Evolutionary conservation across 1,140 invertebrate genomes (phyloP).

Genomic region (Heterodera schachtii): DNA sequence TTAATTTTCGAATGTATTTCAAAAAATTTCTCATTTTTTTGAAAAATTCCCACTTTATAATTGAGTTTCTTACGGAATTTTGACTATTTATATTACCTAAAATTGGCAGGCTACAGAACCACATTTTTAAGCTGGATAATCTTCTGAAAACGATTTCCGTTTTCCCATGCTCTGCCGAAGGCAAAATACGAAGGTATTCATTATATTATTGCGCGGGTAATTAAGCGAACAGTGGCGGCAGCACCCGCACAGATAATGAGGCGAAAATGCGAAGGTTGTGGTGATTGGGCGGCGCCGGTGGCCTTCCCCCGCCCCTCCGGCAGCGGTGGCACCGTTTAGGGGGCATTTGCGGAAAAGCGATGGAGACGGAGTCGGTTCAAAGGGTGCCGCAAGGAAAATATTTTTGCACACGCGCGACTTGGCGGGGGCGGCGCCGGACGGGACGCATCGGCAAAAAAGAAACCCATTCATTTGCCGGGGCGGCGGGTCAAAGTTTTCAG

Average conservation of each 20-base stretch:
- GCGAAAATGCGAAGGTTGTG: not conserved
- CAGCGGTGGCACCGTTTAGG: not conserved
- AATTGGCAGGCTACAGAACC: too few species aligned
- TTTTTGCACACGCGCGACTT: not conserved
- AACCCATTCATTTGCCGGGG: too few species aligned
- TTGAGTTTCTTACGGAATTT: too few species aligned
- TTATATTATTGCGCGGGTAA: not conserved
- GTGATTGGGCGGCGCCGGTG: not conserved
- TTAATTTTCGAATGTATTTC: too few species aligned
- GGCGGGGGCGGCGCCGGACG: too few species aligned
- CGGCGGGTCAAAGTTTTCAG: too few species aligned
- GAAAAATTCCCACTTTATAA: too few species aligned
- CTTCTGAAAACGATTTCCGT: not conserved
- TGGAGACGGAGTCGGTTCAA: not conserved
- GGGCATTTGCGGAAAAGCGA: too few species aligned
- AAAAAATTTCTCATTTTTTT: too few species aligned
- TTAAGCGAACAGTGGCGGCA: not conserved
- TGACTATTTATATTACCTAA: too few species aligned
- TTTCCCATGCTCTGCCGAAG: not conserved
- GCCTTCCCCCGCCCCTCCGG: not conserved
- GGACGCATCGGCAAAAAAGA: too few species aligned
- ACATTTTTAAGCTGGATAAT: not conserved
- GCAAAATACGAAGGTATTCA: not conserved
- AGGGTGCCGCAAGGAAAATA: not conserved
- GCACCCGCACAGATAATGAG: not conserved